Conservation (phyloP, 2,888 invertebrate genomes). For the Rosalia funebris region DNA sequence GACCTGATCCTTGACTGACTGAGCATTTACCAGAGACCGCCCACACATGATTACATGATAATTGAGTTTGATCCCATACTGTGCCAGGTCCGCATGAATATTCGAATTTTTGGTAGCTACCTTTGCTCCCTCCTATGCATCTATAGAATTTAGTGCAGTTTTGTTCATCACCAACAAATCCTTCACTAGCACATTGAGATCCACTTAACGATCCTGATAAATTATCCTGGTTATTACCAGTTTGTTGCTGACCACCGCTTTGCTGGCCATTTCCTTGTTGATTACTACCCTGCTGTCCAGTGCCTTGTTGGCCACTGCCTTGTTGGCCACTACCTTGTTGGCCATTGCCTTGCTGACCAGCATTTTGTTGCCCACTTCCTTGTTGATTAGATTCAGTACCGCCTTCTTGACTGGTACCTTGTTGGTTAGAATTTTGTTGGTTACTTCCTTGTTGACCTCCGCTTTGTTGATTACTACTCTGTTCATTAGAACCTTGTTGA, state of each 20-base stretch:
- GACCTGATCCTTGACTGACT: conserved; percentile 11
- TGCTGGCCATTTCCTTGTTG: conserved; percentile 34
- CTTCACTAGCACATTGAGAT: conserved; percentile 69
- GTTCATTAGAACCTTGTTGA: conserved; percentile 3
- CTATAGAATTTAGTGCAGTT: conserved; percentile 75
- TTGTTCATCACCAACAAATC: conserved; percentile 74
- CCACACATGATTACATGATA: conserved; percentile 78
- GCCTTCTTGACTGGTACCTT: conserved; percentile 30
- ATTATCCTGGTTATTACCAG: conserved; percentile 31
- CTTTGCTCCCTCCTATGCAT: conserved; percentile 41
- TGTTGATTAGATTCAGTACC: conserved; percentile 63
- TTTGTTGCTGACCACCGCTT: conserved; percentile 17
- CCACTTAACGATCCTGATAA: conserved; percentile 35
- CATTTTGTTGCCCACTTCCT: conserved; percentile 15
- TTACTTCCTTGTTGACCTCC: conserved; percentile 60
- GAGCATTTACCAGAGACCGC: conserved; percentile 62
- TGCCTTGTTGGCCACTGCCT: conserved; percentile 18
- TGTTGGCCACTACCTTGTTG: conserved; percentile 17
- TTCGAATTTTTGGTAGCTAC: conserved; percentile 72
- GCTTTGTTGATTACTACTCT: conserved; percentile 32
- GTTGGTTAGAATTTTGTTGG: conserved; percentile 65
- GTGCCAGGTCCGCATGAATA: conserved; percentile 82
- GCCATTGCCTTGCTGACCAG: conserved; percentile 14
- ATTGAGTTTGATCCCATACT: conserved; percentile 76
- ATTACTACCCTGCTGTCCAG: conserved; percentile 14